Evolutionary conservation across 35 echinoderm and acorn worm genomes (phyloP).

Genomic region (Lytechinus variegatus): DNA sequence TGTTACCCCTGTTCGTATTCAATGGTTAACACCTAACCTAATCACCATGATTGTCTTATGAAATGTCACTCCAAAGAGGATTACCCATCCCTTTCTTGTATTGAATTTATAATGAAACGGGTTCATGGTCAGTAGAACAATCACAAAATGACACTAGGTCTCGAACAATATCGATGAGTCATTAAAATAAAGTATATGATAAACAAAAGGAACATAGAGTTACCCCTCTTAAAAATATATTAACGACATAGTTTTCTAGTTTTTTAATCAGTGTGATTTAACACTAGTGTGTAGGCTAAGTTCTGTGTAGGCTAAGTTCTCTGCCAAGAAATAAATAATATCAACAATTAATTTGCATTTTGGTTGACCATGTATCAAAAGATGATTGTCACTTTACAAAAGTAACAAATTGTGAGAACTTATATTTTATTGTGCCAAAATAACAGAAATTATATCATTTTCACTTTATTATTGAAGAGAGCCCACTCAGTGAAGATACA

Average conservation of each 20-base stretch:
- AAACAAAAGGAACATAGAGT: not conserved
- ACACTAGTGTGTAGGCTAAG: not conserved
- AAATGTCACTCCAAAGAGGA: not conserved
- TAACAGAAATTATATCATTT: too few species aligned
- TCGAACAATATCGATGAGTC: conserved; percentile 23
- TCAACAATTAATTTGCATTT: too few species aligned
- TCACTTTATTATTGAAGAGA: too few species aligned
- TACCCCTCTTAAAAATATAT: not conserved
- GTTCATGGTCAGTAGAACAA: not conserved
- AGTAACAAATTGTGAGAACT: too few species aligned
- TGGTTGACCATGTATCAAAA: too few species aligned
- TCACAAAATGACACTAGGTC: not conserved
- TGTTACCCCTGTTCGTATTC: not conserved
- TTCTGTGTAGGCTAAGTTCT: not conserved
- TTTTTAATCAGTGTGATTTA: not conserved
- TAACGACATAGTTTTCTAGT: not conserved
- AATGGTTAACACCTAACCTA: conserved; percentile 33
- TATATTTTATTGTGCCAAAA: too few species aligned
- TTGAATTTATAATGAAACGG: not conserved
- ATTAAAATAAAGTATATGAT: not conserved
- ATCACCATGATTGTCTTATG: not conserved
- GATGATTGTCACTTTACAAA: too few species aligned
- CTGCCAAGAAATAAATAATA: too few species aligned
- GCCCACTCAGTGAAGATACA: too few species aligned
- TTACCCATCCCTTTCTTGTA: not conserved